phyloP scores from a whole-genome alignment of 2,888 invertebrate species.

The Acholoe squamosa region DNA sequence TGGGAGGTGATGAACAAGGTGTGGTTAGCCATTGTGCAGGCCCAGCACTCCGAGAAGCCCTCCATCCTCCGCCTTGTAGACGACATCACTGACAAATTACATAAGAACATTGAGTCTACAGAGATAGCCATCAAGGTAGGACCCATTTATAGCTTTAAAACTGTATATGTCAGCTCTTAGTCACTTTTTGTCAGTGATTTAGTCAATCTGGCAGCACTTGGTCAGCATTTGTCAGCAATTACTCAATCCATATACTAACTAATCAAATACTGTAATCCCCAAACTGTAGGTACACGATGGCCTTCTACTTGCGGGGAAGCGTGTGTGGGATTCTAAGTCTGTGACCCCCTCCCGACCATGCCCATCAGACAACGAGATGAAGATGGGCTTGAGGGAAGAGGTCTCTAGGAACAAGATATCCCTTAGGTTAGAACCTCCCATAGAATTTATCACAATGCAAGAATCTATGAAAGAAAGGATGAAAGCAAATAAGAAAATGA shows the following conservation, averaged over 20 bases:
- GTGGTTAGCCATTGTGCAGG: conserved; percentile 91
- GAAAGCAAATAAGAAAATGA: no score
- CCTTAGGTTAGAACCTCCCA: background rate
- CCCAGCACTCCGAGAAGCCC: conserved; percentile 93
- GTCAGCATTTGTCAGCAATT: no score
- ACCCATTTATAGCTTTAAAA: background rate
- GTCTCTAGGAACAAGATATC: background rate
- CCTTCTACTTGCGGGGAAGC: background rate
- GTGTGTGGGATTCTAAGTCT: background rate
- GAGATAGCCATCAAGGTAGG: conserved; percentile 78
- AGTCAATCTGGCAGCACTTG: no score
- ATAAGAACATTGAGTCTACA: conserved; percentile 80
- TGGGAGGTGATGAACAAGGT: conserved; percentile 89
- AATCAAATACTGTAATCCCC: no score
- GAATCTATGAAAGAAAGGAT: no score
- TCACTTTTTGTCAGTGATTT: no score
- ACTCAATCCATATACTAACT: no score
- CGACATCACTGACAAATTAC: conserved; percentile 82
- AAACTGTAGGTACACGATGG: conserved; percentile 17
- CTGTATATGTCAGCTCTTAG: no score
- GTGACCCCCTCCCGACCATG: background rate
- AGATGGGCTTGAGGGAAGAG: background rate
- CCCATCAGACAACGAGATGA: conserved; percentile 33
- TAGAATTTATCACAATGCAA: background rate
- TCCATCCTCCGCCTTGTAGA: conserved; percentile 84